A percentile compares a stretch with the other conserved stretches of the same genome.
phyloP scores from a whole-genome alignment of 2,113 vertebrate genomes.

The Delphinapterus leucas region DNA sequence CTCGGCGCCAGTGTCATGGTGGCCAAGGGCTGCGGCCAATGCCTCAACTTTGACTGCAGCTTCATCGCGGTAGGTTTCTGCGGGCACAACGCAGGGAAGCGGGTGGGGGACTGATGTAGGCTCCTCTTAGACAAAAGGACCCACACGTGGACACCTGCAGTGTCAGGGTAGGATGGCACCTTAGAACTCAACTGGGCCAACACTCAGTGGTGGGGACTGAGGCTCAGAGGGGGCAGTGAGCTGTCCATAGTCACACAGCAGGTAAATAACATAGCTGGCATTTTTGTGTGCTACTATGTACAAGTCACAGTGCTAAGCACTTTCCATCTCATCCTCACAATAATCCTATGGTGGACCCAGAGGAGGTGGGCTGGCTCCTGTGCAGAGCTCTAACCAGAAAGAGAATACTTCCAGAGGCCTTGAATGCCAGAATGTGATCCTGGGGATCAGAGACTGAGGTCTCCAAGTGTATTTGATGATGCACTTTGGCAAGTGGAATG shows the following conservation, averaged over 20 bases:
- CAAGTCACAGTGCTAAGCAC: neutral
- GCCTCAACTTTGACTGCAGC: conserved; percentile 93
- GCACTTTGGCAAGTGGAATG: neutral
- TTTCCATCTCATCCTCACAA: neutral
- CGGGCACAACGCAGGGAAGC: fast-evolving
- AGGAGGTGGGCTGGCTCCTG: neutral
- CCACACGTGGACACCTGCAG: neutral
- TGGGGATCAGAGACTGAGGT: neutral
- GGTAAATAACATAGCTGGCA: neutral
- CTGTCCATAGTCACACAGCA: neutral
- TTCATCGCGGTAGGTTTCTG: conserved; percentile 85
- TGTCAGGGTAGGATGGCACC: neutral
- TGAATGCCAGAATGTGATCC: neutral
- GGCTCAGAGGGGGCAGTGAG: neutral
- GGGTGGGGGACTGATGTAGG: neutral
- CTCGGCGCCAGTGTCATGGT: conserved; percentile 80
- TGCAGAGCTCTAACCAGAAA: neutral
- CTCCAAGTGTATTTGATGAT: neutral
- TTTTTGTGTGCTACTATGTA: neutral
- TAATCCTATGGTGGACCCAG: neutral
- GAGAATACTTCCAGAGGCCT: neutral
- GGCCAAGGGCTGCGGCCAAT: conserved; percentile 90
- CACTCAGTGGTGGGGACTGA: neutral
- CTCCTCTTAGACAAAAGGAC: neutral
- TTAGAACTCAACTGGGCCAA: neutral